Evolutionary conservation across 2,888 invertebrate genomes (phyloP).

Genomic region (Cerceris ruficornis): DNA sequence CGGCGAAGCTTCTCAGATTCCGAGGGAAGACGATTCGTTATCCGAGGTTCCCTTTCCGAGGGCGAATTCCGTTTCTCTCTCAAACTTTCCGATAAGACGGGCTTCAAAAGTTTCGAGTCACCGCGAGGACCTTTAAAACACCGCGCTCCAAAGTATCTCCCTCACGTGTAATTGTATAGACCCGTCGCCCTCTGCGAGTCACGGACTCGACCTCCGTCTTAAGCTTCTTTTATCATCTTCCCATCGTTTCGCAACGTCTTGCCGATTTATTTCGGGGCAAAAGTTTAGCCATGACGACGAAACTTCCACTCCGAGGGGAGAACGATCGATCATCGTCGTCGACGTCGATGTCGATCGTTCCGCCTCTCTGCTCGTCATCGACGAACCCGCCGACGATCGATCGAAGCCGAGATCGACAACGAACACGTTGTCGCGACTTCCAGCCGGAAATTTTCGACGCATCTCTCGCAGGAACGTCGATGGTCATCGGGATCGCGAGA

Average conservation of each 20-base stretch:
- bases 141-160: background rate
- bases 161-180: background rate
- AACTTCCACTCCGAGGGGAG: too few relatives aligned
- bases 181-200: background rate
- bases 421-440: background rate
- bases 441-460: background rate
- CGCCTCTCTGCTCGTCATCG: too few relatives aligned
- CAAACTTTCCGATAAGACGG: constrained; percentile 12
- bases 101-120: background rate
- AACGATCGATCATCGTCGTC: too few relatives aligned
- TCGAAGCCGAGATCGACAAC: too few relatives aligned
- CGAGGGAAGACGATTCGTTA: constrained; percentile 11
- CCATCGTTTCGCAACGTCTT: too few relatives aligned
- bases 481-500: background rate
- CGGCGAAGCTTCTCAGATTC: background rate
- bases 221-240: too few relatives aligned
- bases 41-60: background rate
- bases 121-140: background rate
- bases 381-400: too few relatives aligned
- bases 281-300: too few relatives aligned
- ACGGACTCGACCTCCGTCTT: too few relatives aligned
- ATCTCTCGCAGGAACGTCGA: background rate
- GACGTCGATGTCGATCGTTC: too few relatives aligned
- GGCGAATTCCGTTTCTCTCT: constrained; percentile 3
- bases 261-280: too few relatives aligned